phyloP scores from a whole-genome alignment of 2,888 invertebrate species.

The Rotaria magnacalcarata region DNA sequence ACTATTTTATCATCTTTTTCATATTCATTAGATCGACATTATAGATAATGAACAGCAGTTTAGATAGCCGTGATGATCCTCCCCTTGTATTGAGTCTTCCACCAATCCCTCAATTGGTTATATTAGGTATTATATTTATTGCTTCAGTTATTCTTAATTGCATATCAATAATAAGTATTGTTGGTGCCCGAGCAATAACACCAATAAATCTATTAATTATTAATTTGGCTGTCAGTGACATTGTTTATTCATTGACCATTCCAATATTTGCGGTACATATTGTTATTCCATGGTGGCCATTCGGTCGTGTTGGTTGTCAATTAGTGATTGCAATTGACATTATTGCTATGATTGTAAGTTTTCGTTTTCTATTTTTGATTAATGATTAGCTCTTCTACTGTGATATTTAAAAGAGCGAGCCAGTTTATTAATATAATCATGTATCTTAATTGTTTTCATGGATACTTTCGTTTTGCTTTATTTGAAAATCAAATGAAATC shows the following conservation, averaged over 20 bases:
- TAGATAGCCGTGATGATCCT: background rate
- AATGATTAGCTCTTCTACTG: no score
- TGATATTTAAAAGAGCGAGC: no score
- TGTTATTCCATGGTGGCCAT: slow-evolving; percentile 38
- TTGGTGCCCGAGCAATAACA: slow-evolving; percentile 39
- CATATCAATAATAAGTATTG: slow-evolving; percentile 38
- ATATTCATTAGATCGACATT: background rate
- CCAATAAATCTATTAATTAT: slow-evolving; percentile 40
- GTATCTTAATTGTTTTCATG: no score
- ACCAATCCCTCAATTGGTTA: slow-evolving; percentile 20
- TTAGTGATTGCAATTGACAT: slow-evolving; percentile 39
- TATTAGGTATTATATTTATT: slow-evolving; percentile 2
- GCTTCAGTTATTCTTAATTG: slow-evolving; percentile 26
- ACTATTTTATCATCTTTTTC: background rate
- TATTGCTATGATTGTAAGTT: slow-evolving; percentile 39
- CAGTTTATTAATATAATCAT: no score
- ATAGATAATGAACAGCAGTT: background rate
- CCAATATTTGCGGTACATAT: slow-evolving; percentile 42
- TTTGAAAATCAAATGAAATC: no score
- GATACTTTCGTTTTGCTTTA: no score
- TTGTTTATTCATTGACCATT: slow-evolving; percentile 40
- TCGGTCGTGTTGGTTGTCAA: slow-evolving; percentile 39
- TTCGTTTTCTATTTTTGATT: background rate
- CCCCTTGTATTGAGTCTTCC: slow-evolving; percentile 10
- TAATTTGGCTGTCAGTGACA: slow-evolving; percentile 39